Evolutionary conservation across 2,888 invertebrate genomes (phyloP).

Genomic region (Eurytoma californica): DNA sequence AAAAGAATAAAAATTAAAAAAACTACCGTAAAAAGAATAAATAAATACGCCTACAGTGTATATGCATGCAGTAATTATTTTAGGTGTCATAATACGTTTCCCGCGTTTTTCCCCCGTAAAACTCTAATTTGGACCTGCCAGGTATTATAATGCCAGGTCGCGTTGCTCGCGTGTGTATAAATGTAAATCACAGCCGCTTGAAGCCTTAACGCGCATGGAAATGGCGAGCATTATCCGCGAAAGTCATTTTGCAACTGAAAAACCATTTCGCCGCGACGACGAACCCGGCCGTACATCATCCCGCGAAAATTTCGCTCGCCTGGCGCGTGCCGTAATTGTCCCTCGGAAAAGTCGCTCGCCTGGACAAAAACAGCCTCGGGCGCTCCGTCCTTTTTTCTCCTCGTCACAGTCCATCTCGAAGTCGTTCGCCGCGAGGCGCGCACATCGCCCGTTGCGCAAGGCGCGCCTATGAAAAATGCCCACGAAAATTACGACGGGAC

Average conservation of each 20-base stretch:
- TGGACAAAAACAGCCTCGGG: background rate
- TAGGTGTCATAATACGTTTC: slow-evolving; percentile 29
- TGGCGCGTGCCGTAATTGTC: background rate
- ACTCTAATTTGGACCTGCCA: slow-evolving; percentile 12
- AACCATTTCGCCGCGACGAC: background rate
- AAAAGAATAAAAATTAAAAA: background rate
- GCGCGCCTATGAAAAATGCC: slow-evolving; percentile 3
- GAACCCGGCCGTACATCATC: background rate
- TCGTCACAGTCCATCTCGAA: background rate
- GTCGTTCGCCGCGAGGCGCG: background rate
- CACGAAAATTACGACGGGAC: background rate
- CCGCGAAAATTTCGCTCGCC: background rate
- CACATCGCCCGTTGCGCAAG: background rate
- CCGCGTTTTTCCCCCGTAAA: slow-evolving; percentile 9
- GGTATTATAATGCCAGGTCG: slow-evolving; percentile 15
- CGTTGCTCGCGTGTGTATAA: slow-evolving; percentile 7
- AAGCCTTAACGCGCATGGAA: slow-evolving; percentile 6
- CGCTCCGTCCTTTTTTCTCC: slow-evolving; percentile 11
- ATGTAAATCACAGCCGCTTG: slow-evolving; percentile 40
- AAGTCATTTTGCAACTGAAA: slow-evolving; percentile 7
- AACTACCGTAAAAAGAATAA: background rate
- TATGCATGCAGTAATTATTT: slow-evolving; percentile 27
- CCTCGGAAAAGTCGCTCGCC: background rate
- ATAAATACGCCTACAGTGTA: background rate
- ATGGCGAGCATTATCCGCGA: slow-evolving; percentile 2